Base-by-base conservation (phyloP, 2,888 invertebrate genomes). In the Cheilosia vernalis region DNA sequence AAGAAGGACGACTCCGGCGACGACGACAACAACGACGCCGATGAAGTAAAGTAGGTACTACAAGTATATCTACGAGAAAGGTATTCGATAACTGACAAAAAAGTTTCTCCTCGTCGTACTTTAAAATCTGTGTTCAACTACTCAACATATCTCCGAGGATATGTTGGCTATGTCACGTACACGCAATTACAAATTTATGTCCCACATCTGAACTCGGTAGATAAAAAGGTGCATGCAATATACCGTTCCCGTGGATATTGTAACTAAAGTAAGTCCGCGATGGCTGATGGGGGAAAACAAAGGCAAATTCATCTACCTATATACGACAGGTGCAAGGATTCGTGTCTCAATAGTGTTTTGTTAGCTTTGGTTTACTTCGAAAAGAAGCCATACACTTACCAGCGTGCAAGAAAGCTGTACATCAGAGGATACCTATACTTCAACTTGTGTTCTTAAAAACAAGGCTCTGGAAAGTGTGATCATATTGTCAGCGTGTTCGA, bases 91-190 rank as follows among this genome's bases (percentile, higher is more conserved):
- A 70, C 53, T 74, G 27, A 58, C 70, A 80, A 24, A 24, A 66
- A 85, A 13, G 13, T 51, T 66, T 85, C 27, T 1, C 60, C 15
- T 70, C 53, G 49, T 51, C 53, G 49, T 76, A 44, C 44, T 66
- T 80, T 60, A 49, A 76, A 70, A 55, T 58, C 76, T 69, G 64
- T 70, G 74, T 69, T 69, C 37, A 74, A 76, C 81, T 81, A 81
- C 76, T 76, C 66, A 66, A 70, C 69, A 61, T 76, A 70, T 61
- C 70, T 55, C 49, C 10, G 7, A 27, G 60, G 70, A 40, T 15
- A 42, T 30, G 49, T 60, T 49, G 47, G 37, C 42, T 40, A 37
- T 49, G 47, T 21, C 13, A 24, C 4, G 27, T 51, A 24, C 24
- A 10, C 15, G 15, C 19, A 33, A 15, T 53, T 51, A 60, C 53